Base-by-base conservation (phyloP, 2,113 vertebrate species). In the Epinephelus fuscoguttatus region DNA sequence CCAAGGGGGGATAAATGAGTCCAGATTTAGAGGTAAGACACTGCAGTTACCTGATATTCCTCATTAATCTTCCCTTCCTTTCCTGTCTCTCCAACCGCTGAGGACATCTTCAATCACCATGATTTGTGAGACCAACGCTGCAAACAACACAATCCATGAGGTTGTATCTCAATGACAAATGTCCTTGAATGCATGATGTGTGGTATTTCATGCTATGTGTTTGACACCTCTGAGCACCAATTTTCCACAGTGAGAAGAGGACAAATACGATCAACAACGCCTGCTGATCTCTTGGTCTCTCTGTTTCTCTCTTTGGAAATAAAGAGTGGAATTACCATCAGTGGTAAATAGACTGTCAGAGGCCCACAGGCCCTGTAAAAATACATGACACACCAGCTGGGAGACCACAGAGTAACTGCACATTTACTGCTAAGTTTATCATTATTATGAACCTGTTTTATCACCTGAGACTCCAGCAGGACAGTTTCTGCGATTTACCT, bases 371-470 rank as follows among this genome's bases (percentile, higher is more conserved):
- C 10, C 4, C 27, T 40, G 45, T 53, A 62, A 70, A 33, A 79
- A 21, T 30, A 40, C 30, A 27, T 4, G 19, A 68, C 2, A 13
- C 78, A 27, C 30, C 37, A 45, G 67, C 27, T 37, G 62, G 42
- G 45, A 69, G 21, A n/a, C 25, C 25, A 59, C 11, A n/a, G 27
- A 61, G 19, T 18, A 52, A 19, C 45, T 68, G 42, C 42, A 55
- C 52, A 67, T 63, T 53, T 60, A 37, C 61, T 79, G 47, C 42
- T 56, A 21, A 23, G 42, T 75, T 75, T 40, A 67, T 66, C 63
- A 75, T 57, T 78, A 50, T 86, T 80, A 81, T 57, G 69, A 80
- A 56, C 6, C 23, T 56, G 72, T 60, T 82, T 84, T 63, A 78
- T 85, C 60, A 71, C 73, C 52, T 19, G 18, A 81, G 57, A 63